Base-by-base conservation (phyloP, 2,888 invertebrate genomes). In the Dasysyrphus albostriatus region DNA sequence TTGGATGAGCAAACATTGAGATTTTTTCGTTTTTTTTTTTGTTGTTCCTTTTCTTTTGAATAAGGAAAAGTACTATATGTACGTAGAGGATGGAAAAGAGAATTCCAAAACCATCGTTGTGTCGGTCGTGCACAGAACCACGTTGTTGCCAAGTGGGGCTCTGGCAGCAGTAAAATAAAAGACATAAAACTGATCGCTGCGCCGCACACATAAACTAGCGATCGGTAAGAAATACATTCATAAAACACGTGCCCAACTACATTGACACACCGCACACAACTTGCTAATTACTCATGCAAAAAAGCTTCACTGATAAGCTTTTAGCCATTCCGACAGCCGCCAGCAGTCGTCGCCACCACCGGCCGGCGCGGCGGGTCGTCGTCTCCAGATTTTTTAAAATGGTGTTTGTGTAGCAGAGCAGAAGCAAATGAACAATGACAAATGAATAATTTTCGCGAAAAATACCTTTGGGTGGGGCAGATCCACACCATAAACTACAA, bases 241-340 rank as follows among this genome's bases (percentile, higher is more conserved):
- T 69, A 87, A 75, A 87, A 91, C 92, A 92, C 92, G 92, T 92
- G 92, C 92, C 92, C 91, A 90, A 91, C 90, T 90, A 92, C 92
- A 92, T 89, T 90, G 39, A 67, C 51, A 69, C 51, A 69, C 10
- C 54, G 37, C 39, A 54, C 76, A 90, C 90, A 89, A 58, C 56
- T 63, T 59, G 77, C 78, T 84, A 81, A 81, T 87, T 87, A 83
- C 83, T 83, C 83, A 87, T 87, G 83, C 87, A 87, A 51, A 75
- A 87, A 87, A 87, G 87, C 87, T 87, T 39, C 42, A 16, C n/a
- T 58, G 73, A 69, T 77, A 77, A 82, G 75, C 83, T 83, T 54
- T 37, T 54, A 14, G 39, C 29, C 9, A 24, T 54, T 44, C 47
- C 49, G 70, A 70, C 69, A 32, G 49, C 49, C n/a, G 42, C 81